A percentile compares a stretch with the other conserved stretches of the same genome.
These are phyloP conservation scores for Cololabis saira DNA, from an alignment of 2,113 vertebrate genomes.

Conservation along the genomic window DNA sequence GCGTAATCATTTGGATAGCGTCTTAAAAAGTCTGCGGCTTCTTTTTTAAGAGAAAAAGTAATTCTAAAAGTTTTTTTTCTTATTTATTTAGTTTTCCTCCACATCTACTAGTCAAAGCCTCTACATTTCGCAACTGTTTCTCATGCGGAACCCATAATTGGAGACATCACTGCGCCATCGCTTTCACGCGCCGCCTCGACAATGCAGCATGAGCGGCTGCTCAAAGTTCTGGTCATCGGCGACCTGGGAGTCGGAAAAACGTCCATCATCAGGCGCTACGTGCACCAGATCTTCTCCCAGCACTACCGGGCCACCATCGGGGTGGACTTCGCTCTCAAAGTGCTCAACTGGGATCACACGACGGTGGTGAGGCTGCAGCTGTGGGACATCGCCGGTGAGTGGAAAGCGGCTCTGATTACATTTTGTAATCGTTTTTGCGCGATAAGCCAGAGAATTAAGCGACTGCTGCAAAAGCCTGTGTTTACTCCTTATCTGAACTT, in stretches of 20 bases:
- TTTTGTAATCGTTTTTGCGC: background rate
- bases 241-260: constrained; percentile 85
- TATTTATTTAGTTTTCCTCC: too few relatives aligned
- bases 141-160: constrained; percentile 20
- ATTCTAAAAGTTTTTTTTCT: too few relatives aligned
- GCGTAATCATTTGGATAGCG: too few relatives aligned
- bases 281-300: constrained; percentile 84
- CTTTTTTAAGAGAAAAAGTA: too few relatives aligned
- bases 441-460: background rate
- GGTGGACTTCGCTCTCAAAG: constrained; percentile 84
- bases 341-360: constrained; percentile 78
- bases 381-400: constrained; percentile 85
- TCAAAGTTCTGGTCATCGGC: constrained; percentile 84
- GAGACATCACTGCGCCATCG: constrained; percentile 4
- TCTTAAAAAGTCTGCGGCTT: too few relatives aligned
- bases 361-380: constrained; percentile 82
- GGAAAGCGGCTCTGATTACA: background rate
- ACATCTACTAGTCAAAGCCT: background rate
- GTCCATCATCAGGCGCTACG: constrained; percentile 84
- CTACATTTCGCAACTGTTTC: background rate
- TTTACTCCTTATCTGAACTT: background rate
- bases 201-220: constrained; percentile 80
- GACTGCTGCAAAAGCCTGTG: fast-evolving
- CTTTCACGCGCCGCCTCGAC: background rate
- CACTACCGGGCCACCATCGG: constrained; percentile 86